These are phyloP conservation scores for Arion vulgaris DNA, from an alignment of 1,140 invertebrate species.

Conservation along the genomic window DNA sequence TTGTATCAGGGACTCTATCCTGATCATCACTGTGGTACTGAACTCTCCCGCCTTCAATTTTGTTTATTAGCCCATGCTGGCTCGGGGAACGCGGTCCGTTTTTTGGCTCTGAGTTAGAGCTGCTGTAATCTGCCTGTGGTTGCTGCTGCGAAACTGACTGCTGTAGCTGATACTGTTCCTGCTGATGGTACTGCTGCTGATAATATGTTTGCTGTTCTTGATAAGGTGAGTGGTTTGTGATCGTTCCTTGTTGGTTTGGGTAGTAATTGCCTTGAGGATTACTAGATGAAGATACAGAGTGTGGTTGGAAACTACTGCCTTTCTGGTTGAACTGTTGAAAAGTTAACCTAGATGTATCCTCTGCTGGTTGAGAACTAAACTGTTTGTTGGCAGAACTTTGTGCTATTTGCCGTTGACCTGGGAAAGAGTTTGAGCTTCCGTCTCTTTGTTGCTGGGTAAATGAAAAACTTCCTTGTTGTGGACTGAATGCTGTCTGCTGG, in stretches of 20 bases:
- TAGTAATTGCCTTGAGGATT: background rate
- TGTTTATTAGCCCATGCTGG: slow-evolving; percentile 37
- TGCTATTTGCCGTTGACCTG: background rate
- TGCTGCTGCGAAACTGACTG: slow-evolving; percentile 6
- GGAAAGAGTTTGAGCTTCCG: background rate
- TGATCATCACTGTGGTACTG: slow-evolving; percentile 35
- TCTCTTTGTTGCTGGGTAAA: background rate
- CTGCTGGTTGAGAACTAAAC: background rate
- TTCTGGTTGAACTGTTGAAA: slow-evolving; percentile 5
- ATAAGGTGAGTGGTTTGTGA: background rate
- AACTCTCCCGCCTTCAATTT: slow-evolving; percentile 28
- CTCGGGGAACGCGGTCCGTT: slow-evolving; percentile 38
- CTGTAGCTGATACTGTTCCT: background rate
- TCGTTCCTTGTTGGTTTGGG: background rate
- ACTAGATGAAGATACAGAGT: background rate
- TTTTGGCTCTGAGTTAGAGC: slow-evolving; percentile 27
- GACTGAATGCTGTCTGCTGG: background rate
- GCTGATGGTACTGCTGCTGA: slow-evolving; percentile 12
- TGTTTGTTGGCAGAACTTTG: background rate
- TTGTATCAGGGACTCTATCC: background rate
- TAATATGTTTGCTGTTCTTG: slow-evolving; percentile 7
- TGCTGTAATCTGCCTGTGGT: slow-evolving; percentile 2
- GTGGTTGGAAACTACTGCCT: background rate
- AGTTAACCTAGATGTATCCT: background rate
- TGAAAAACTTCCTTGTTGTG: background rate